Evolutionary conservation across 2,113 vertebrate species (phyloP).

Genomic region (Tenrec ecaudatus): DNA sequence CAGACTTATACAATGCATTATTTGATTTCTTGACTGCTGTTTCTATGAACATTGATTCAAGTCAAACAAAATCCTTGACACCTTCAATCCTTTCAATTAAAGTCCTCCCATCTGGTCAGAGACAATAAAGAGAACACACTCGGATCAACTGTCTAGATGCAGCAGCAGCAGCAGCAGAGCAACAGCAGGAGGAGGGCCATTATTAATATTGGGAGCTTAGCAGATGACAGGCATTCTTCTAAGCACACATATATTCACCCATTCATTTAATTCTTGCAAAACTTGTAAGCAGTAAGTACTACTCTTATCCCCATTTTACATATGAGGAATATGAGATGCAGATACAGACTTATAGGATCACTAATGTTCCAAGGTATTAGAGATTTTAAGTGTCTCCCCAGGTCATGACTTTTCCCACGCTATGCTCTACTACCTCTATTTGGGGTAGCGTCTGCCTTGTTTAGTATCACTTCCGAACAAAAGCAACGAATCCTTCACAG

Average conservation of each 20-base stretch:
- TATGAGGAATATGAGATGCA: neutral
- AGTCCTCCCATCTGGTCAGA: too few relatives aligned
- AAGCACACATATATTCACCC: neutral
- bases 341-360: neutral
- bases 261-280: neutral
- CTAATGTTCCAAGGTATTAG: fast-evolving
- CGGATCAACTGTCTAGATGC: neutral
- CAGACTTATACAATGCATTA: too few relatives aligned
- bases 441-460: too few relatives aligned
- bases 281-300: neutral
- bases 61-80: too few relatives aligned
- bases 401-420: neutral
- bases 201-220: neutral
- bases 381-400: neutral
- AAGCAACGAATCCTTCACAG: neutral
- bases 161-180: too few relatives aligned
- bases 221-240: too few relatives aligned
- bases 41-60: too few relatives aligned
- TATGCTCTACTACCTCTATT: neutral
- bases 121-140: neutral
- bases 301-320: too few relatives aligned
- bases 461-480: neutral
- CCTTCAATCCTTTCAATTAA: too few relatives aligned
- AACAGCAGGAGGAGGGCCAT: too few relatives aligned
- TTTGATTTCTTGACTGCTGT: too few relatives aligned